These are phyloP conservation scores for Entosphenus tridentatus DNA, from an alignment of 2,113 vertebrate genomes.

Conservation along the genomic window DNA sequence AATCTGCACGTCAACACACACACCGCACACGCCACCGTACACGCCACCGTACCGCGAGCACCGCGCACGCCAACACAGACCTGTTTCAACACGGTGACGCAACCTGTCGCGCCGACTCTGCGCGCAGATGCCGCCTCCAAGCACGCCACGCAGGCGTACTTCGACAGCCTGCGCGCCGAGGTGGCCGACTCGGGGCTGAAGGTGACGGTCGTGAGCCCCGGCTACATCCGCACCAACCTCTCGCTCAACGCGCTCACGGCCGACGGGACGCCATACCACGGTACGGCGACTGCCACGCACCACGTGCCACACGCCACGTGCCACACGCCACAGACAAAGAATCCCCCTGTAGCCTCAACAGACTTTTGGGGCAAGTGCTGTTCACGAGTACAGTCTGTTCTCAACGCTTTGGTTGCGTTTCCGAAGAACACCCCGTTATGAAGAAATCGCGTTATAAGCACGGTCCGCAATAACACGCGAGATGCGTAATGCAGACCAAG, in stretches of 20 bases:
- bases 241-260: conserved; percentile 61
- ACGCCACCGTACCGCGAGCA: background rate
- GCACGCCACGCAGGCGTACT: conserved; percentile 82
- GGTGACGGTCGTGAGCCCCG: conserved; percentile 61
- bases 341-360: too few relatives aligned
- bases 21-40: background rate
- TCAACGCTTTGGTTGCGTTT: too few relatives aligned
- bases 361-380: too few relatives aligned
- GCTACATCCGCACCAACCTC: conserved; percentile 68
- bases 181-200: conserved; percentile 32
- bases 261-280: conserved; percentile 58
- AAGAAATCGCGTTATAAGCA: too few relatives aligned
- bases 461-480: too few relatives aligned
- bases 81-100: background rate
- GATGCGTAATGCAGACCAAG: too few relatives aligned
- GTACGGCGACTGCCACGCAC: conserved; percentile 18
- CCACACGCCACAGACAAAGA: too few relatives aligned
- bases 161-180: conserved; percentile 76
- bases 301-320: too few relatives aligned
- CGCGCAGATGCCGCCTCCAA: conserved; percentile 69
- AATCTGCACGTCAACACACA: background rate
- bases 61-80: background rate
- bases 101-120: background rate
- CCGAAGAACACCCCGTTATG: too few relatives aligned
- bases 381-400: too few relatives aligned